Conservation (phyloP, 1,140 invertebrate species). For the Arion vulgaris region DNA sequence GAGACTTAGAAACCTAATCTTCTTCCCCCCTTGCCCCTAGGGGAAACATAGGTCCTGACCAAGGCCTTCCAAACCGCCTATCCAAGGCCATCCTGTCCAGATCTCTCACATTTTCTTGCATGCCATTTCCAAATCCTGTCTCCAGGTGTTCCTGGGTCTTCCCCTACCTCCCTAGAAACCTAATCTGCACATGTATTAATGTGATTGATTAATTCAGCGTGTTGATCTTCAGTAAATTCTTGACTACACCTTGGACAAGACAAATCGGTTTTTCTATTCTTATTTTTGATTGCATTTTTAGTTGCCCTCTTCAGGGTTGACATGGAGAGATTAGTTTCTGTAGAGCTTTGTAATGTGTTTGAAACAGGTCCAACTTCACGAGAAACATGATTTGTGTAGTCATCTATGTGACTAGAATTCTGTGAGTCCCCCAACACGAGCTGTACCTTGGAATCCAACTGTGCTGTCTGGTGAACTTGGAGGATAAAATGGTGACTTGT, state of each 20-base stretch:
- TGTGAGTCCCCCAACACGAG: background rate
- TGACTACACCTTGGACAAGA: slow-evolving; percentile 36
- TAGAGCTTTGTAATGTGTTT: background rate
- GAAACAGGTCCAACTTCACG: background rate
- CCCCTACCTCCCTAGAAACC: no score
- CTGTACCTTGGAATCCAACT: background rate
- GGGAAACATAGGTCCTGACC: no score
- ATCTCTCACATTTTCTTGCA: no score
- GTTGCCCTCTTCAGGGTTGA: background rate
- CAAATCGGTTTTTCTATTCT: slow-evolving; percentile 9
- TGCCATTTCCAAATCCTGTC: no score
- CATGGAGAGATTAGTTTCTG: background rate
- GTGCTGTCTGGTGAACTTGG: background rate
- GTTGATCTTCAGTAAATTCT: slow-evolving; percentile 35
- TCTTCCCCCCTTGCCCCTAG: no score
- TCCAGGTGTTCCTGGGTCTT: no score
- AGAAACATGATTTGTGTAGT: background rate
- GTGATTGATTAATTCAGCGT: slow-evolving; percentile 22
- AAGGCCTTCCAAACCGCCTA: no score
- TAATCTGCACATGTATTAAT: slow-evolving; percentile 38
- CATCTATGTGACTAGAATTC: background rate
- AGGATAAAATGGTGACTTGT: slow-evolving; percentile 11
- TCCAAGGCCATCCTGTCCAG: no score
- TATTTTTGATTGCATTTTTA: background rate
- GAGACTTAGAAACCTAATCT: no score